phyloP scores from a whole-genome alignment of 2,888 invertebrate genomes.

The Yponomeuta cagnagella region DNA sequence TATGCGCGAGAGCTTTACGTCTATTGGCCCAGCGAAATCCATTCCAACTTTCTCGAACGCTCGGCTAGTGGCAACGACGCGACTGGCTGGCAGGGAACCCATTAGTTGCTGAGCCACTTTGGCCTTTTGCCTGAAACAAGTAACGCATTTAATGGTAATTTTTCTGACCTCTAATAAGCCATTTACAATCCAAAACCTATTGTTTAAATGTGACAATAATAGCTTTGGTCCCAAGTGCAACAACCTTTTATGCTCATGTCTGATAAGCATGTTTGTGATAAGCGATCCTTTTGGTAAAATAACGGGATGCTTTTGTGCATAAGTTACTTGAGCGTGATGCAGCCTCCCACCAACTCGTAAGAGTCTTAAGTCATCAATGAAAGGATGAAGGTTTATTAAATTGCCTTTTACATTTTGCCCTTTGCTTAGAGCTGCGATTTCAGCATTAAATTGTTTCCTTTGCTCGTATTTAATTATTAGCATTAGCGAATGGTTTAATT shows the following conservation, averaged over 20 bases:
- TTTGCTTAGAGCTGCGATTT: neutral
- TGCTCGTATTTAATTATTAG: neutral
- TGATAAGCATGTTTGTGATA: conserved; percentile 7
- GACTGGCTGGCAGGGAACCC: conserved; percentile 21
- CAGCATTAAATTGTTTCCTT: neutral
- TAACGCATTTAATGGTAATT: conserved; percentile 22
- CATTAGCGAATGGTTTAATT: neutral
- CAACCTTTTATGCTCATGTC: conserved; percentile 17
- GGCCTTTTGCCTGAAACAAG: conserved; percentile 24
- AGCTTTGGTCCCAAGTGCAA: conserved; percentile 20
- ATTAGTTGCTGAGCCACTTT: conserved; percentile 21
- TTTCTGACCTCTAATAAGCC: conserved; percentile 23
- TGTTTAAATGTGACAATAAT: conserved; percentile 16
- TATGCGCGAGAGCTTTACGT: conserved; percentile 17
- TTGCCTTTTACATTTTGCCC: neutral
- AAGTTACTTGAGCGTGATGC: conserved; percentile 11
- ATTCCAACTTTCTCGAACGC: no score
- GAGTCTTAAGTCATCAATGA: conserved; percentile 3
- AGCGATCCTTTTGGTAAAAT: conserved; percentile 11
- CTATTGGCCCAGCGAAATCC: conserved; percentile 23
- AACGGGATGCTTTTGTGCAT: conserved; percentile 11
- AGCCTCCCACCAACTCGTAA: conserved; percentile 14
- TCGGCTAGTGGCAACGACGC: conserved; percentile 12
- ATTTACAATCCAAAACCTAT: conserved; percentile 22
- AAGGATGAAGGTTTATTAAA: conserved; percentile 8